Conservation (phyloP, 2,888 invertebrate genomes). For the Leptinotarsa juncta region DNA sequence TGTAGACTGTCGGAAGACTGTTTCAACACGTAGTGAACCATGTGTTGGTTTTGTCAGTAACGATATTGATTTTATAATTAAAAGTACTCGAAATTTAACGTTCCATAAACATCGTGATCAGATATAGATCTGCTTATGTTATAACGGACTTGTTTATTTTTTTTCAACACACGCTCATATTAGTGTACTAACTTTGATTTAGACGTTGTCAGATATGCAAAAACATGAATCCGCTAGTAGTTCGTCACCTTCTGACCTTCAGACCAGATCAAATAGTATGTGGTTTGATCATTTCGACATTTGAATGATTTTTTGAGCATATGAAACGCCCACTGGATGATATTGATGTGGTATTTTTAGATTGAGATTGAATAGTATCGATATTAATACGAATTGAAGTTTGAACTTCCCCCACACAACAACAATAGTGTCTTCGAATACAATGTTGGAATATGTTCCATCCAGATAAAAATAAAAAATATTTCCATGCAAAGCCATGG, state of each 20-base stretch:
- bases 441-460: no score
- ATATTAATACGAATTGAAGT: no score
- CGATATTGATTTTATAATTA: slow-evolving; percentile 36
- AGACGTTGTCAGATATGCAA: slow-evolving; percentile 20
- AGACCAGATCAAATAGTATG: neutral
- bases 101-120: slow-evolving; percentile 34
- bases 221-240: slow-evolving; percentile 11
- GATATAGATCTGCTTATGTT: slow-evolving; percentile 38
- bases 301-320: no score
- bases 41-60: slow-evolving; percentile 29
- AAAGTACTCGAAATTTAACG: slow-evolving; percentile 37
- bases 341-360: no score
- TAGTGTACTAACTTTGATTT: slow-evolving; percentile 28
- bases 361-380: no score
- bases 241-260: no score
- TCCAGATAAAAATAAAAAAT: neutral
- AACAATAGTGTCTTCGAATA: no score
- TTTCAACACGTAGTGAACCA: slow-evolving; percentile 31
- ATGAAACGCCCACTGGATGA: no score
- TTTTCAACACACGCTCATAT: slow-evolving; percentile 36
- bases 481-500: neutral
- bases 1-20: slow-evolving; percentile 3
- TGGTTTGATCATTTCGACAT: no score
- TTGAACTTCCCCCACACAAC: no score
- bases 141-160: slow-evolving; percentile 37